Base-by-base conservation (phyloP, 1,140 invertebrate genomes). In the Sycobia sp. region DNA sequence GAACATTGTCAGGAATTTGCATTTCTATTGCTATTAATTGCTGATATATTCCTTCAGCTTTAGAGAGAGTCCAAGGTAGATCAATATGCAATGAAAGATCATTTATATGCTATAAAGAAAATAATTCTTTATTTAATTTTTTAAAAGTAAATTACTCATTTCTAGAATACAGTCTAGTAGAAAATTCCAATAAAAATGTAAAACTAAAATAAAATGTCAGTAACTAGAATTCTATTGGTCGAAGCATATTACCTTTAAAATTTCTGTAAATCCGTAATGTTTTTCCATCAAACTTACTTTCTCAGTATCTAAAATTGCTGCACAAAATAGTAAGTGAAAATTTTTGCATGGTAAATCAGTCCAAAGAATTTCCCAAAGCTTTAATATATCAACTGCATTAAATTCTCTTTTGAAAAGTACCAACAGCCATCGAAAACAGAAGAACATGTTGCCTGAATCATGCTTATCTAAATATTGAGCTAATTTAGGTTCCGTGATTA, bases 381-480 rank as follows among this genome's bases (percentile, higher is more conserved):
- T 86, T 82, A 93, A 88, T 41, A 92, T 89, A 72, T 94, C 90
- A 4, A 86, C 79, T 47, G 88, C 84, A 25, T 84, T 85, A 69
- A 94, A 89, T 80, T 94, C 92, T 65, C 92, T 77, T 78, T 94
- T 94, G 70, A 92, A 94, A 79, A 91, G 86, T 9, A 94, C 91
- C 4, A 94, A 82, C 3, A 94, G 82, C 92, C 92, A 94, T 16
- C 97, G 90, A 82, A 99, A 99, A 80, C 95, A 98, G 80, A 99
- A 99, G 76, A 96, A 99, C 91, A 99, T 95, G 77, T 99, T 98
- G 4, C 91, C 92, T 3, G 96, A 97, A 65, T 99, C 96, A 72
- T 98, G 92, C 23, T 85, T 87, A 65, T 93, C 90, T 73, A 95
- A 86, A 82, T 98, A 97, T 53, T 88, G 86, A 43, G 91, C 91